phyloP scores from a whole-genome alignment of 2,113 vertebrate species.

The Grus americana region DNA sequence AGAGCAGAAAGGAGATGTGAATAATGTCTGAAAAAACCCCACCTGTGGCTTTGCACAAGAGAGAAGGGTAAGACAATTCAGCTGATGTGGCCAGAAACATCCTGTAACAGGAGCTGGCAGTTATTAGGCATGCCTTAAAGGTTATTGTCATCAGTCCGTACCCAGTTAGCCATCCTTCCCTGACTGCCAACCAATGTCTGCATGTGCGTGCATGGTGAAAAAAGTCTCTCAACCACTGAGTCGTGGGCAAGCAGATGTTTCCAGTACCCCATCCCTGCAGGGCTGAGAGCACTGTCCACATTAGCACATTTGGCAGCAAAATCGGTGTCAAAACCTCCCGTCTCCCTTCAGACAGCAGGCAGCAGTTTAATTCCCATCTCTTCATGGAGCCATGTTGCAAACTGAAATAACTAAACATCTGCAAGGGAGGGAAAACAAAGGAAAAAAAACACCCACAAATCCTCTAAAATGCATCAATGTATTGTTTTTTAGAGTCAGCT shows the following conservation, averaged over 20 bases:
- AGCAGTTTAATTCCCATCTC: not conserved
- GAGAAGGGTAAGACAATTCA: not conserved
- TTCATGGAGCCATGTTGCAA: not conserved
- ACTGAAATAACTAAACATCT: not conserved
- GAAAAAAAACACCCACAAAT: not conserved
- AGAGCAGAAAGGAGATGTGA: not conserved
- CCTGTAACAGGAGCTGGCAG: not conserved
- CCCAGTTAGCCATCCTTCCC: not conserved
- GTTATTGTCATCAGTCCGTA: not conserved
- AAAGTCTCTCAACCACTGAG: not conserved
- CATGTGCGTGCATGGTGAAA: not conserved
- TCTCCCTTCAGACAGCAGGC: not conserved
- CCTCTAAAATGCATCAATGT: not conserved
- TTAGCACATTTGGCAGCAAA: not conserved
- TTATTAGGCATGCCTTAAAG: not conserved
- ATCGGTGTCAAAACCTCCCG: not conserved
- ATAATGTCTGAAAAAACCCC: accelerated
- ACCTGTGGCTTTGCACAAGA: not conserved
- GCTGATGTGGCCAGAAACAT: not conserved
- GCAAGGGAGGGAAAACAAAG: not conserved
- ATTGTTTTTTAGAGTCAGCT: not conserved
- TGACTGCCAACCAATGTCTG: not conserved
- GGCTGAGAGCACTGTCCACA: not conserved
- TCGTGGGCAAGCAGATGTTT: not conserved
- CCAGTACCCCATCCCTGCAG: not conserved